phyloP scores from a whole-genome alignment of 2,888 invertebrate genomes.

The Rotaria sp. region DNA sequence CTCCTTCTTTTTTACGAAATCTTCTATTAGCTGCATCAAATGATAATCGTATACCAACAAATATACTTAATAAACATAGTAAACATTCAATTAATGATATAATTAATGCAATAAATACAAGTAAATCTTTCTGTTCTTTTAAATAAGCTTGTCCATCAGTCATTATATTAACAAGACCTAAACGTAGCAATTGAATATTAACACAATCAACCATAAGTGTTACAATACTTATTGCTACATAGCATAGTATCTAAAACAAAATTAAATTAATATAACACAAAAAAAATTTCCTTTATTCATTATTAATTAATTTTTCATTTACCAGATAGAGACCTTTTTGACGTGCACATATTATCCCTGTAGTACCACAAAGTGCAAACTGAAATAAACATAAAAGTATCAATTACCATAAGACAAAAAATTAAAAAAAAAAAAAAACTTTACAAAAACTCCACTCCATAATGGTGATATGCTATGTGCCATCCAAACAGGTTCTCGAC shows the following conservation, averaged over 20 bases:
- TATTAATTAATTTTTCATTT: constrained; percentile 41
- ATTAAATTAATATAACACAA: not conserved
- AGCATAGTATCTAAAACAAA: constrained; percentile 55
- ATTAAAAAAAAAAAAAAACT: not conserved
- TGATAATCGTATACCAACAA: constrained; percentile 53
- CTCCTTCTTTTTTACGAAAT: constrained; percentile 52
- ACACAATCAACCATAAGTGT: constrained; percentile 55
- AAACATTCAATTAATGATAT: constrained; percentile 52
- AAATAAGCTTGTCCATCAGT: constrained; percentile 55
- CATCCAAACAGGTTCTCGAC: constrained; percentile 35
- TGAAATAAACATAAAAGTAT: constrained; percentile 44
- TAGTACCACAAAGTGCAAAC: constrained; percentile 52
- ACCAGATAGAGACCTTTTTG: constrained; percentile 54
- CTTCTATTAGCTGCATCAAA: constrained; percentile 53
- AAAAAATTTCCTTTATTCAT: not conserved
- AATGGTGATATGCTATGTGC: constrained; percentile 38
- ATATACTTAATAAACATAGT: constrained; percentile 51
- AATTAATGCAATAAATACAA: constrained; percentile 52
- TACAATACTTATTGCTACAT: constrained; percentile 54
- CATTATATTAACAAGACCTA: constrained; percentile 56
- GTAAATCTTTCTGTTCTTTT: constrained; percentile 53
- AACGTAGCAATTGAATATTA: constrained; percentile 55
- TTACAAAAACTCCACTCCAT: constrained; percentile 38
- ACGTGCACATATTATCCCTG: constrained; percentile 51
- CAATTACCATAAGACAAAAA: not conserved